Evolutionary conservation across 1,140 invertebrate species (phyloP).

Genomic region (Rhizoglyphus robini): DNA sequence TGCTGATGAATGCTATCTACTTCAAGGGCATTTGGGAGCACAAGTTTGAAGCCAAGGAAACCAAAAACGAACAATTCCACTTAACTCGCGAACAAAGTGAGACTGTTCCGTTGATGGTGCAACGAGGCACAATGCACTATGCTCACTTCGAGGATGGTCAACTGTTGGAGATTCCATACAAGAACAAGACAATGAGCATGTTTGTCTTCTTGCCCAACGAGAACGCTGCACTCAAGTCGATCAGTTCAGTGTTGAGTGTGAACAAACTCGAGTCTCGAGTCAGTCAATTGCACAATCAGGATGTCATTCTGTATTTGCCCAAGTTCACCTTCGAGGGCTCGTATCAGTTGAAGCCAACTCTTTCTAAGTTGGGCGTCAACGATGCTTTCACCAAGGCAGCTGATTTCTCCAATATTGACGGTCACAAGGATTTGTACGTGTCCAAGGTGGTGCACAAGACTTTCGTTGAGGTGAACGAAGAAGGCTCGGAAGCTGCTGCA

Average conservation of each 20-base stretch:
- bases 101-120: neutral
- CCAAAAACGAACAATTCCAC: neutral
- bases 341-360: neutral
- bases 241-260: neutral
- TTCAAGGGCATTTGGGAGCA: constrained; percentile 58
- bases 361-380: constrained; percentile 11
- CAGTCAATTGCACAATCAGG: neutral
- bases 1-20: constrained; percentile 68
- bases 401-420: constrained; percentile 13
- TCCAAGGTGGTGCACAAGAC: constrained; percentile 32
- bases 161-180: constrained; percentile 1
- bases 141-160: neutral
- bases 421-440: constrained; percentile 2
- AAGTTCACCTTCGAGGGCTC: constrained; percentile 8
- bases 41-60: constrained; percentile 43
- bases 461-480: no score
- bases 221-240: no score
- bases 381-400: constrained; percentile 5
- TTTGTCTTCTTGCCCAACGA: neutral
- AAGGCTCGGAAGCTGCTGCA: no score
- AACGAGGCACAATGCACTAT: neutral
- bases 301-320: constrained; percentile 8
- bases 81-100: neutral
- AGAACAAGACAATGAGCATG: neutral
- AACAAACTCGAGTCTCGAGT: neutral